Percentiles rank a stretch among this genome's conserved stretches.
Conservation (phyloP, 2,113 vertebrate species). For the Aythya baeri region DNA sequence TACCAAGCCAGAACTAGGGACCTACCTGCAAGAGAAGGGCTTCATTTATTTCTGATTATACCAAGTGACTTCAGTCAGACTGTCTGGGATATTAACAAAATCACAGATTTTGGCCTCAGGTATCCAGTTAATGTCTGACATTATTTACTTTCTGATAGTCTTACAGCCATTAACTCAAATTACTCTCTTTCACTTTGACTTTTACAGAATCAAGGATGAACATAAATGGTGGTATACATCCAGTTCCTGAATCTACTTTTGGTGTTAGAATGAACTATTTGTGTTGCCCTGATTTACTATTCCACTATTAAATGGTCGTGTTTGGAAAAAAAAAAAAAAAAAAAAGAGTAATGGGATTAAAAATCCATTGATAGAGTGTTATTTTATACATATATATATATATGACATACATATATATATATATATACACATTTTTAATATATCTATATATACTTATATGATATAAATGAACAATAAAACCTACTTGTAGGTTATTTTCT, state of each 20-base stretch:
- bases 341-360: background rate
- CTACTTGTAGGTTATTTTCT: background rate
- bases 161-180: background rate
- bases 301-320: background rate
- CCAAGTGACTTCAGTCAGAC: background rate
- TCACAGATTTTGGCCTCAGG: conserved; percentile 7
- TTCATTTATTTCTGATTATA: background rate
- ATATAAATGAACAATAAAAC: background rate
- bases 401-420: background rate
- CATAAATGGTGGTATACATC: background rate
- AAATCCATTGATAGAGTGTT: background rate
- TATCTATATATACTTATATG: background rate
- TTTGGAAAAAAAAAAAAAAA: background rate
- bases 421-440: background rate
- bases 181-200: background rate
- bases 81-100: background rate
- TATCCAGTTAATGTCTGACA: background rate
- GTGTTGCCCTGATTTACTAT: background rate
- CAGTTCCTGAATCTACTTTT: background rate
- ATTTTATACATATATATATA: background rate
- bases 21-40: background rate
- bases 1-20: background rate
- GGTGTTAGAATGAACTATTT: background rate
- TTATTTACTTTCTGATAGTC: conserved; percentile 1
- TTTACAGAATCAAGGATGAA: background rate